Percentiles rank a stretch among this genome's conserved stretches.
Evolutionary conservation across 2,888 invertebrate species (phyloP).

Genomic region (Dolomedes plantarius): DNA sequence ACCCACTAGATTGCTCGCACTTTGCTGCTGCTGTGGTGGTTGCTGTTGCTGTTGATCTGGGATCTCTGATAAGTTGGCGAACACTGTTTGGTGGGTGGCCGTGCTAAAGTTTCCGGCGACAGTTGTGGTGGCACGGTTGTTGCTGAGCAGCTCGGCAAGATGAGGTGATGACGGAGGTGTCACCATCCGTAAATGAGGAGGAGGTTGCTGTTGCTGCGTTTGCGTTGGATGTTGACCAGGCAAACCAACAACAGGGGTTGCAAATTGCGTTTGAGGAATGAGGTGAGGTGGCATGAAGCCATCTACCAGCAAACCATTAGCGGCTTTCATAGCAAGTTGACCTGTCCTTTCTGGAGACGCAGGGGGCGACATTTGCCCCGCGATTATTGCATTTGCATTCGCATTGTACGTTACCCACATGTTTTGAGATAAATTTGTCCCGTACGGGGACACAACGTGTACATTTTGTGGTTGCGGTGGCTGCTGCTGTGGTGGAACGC

Average conservation of each 20-base stretch:
- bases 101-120: slow-evolving; percentile 24
- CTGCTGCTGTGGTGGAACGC: slow-evolving; percentile 4
- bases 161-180: slow-evolving; percentile 80
- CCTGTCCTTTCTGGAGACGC: slow-evolving; percentile 72
- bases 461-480: slow-evolving; percentile 33
- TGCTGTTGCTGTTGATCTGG: slow-evolving; percentile 22
- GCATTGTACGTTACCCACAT: slow-evolving; percentile 61
- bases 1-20: neutral
- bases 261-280: slow-evolving; percentile 48
- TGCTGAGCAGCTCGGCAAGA: slow-evolving; percentile 76
- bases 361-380: slow-evolving; percentile 73
- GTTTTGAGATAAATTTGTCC: slow-evolving; percentile 28
- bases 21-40: neutral
- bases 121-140: slow-evolving; percentile 58
- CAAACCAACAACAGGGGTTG: slow-evolving; percentile 9
- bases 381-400: slow-evolving; percentile 43
- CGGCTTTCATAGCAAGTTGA: slow-evolving; percentile 51
- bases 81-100: slow-evolving; percentile 60
- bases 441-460: slow-evolving; percentile 25
- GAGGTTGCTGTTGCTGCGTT: slow-evolving; percentile 42
- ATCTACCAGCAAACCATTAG: slow-evolving; percentile 38
- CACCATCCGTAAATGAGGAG: slow-evolving; percentile 76
- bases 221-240: slow-evolving; percentile 74
- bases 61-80: slow-evolving; percentile 30
- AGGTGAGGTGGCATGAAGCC: slow-evolving; percentile 41